Evolutionary conservation across 2,113 vertebrate species (phyloP).

Genomic region (Tricholaema leucomelas): DNA sequence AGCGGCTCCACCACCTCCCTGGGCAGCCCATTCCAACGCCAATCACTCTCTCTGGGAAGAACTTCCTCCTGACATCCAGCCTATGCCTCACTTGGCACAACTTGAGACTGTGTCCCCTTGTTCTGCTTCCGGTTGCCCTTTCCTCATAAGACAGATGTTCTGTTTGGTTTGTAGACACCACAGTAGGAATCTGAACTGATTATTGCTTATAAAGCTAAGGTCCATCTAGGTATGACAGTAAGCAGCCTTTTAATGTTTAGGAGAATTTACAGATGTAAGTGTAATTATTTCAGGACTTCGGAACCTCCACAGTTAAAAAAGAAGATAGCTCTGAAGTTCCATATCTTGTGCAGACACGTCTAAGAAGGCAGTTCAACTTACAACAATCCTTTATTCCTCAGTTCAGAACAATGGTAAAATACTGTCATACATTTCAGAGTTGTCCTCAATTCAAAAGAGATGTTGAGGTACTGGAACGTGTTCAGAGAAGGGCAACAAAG

Average conservation of each 20-base stretch:
- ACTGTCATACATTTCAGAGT: background rate
- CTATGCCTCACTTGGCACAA: no score
- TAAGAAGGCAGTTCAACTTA: background rate
- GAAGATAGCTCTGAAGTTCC: background rate
- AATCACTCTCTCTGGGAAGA: no score
- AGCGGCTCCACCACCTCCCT: no score
- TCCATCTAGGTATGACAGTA: background rate
- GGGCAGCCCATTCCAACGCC: no score
- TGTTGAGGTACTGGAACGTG: no score
- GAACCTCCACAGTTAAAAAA: background rate
- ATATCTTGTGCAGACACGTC: background rate
- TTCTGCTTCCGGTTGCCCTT: no score
- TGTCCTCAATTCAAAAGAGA: no score
- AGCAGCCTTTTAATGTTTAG: background rate
- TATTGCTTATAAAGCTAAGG: background rate
- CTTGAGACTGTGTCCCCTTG: no score
- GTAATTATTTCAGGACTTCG: background rate
- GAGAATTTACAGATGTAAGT: background rate
- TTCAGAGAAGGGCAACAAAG: no score
- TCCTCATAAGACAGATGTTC: no score
- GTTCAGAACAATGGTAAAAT: background rate
- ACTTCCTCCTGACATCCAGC: no score
- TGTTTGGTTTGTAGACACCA: background rate
- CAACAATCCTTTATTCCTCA: background rate
- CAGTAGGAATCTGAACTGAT: background rate